A percentile compares a stretch with the other conserved stretches of the same genome.
Conservation (phyloP, 1,140 invertebrate species). For the Trichonephila inaurata region DNA sequence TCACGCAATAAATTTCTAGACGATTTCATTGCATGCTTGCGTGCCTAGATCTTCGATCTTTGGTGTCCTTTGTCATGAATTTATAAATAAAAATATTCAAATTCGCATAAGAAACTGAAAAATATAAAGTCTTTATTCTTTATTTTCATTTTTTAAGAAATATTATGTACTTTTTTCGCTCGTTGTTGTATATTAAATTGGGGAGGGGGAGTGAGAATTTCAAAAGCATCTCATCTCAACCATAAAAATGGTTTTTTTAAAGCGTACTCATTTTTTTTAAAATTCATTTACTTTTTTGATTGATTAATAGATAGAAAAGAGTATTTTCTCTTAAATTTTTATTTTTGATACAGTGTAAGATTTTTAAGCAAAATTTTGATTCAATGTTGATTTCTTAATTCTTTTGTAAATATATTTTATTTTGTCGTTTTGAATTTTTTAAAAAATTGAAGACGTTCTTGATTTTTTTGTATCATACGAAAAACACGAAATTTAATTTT, state of each 20-base stretch:
- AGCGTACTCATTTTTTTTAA: no score
- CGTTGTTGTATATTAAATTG: background rate
- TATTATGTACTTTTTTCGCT: background rate
- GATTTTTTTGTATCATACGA: no score
- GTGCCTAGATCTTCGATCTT: background rate
- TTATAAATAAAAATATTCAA: background rate
- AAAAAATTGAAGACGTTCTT: no score
- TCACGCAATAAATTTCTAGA: background rate
- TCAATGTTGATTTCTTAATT: no score
- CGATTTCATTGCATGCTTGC: background rate
- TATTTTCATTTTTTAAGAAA: background rate
- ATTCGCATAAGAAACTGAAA: background rate
- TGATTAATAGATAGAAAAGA: no score
- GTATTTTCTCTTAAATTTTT: no score
- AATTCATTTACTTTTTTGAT: no score
- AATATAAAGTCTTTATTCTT: background rate
- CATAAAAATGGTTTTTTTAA: background rate
- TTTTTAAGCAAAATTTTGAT: no score
- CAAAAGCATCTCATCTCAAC: background rate
- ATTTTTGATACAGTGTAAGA: no score
- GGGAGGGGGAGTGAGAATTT: background rate
- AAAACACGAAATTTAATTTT: no score
- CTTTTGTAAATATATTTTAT: no score
- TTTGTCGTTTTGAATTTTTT: no score
- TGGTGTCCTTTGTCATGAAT: background rate